Conservation (phyloP, 2,888 invertebrate genomes). For the Anaspis maculata region DNA sequence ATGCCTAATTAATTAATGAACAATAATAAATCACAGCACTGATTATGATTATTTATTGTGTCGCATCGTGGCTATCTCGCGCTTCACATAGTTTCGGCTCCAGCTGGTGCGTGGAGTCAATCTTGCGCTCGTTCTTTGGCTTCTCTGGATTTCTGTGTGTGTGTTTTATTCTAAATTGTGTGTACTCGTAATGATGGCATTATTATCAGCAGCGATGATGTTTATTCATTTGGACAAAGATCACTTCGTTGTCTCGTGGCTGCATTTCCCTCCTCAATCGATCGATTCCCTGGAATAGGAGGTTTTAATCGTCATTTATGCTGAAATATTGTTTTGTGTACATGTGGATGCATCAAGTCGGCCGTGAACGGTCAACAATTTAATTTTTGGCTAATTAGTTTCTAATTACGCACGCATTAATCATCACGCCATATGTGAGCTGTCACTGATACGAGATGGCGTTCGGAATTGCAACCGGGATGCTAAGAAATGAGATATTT, state of each 20-base stretch:
- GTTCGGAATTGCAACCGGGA: too few relatives aligned
- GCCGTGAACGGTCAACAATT: not conserved
- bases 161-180: too few relatives aligned
- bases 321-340: not conserved
- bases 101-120: too few relatives aligned
- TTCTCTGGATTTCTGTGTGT: slow-evolving; percentile 1
- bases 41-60: too few relatives aligned
- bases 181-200: too few relatives aligned
- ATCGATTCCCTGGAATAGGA: slow-evolving; percentile 5
- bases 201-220: slow-evolving; percentile 21
- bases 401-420: slow-evolving; percentile 1
- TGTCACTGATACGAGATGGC: too few relatives aligned
- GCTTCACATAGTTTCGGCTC: too few relatives aligned
- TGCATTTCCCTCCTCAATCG: slow-evolving; percentile 15
- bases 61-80: too few relatives aligned
- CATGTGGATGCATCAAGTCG: not conserved
- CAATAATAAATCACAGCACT: slow-evolving; percentile 1
- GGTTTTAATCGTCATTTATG: not conserved
- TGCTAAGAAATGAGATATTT: too few relatives aligned
- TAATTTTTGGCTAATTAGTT: slow-evolving; percentile 4
- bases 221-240: slow-evolving; percentile 24
- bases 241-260: slow-evolving; percentile 22
- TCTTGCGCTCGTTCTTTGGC: not conserved
- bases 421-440: not conserved
- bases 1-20: not conserved